Conservation (phyloP, 2,888 invertebrate species). For the Harpalus rubripes region DNA sequence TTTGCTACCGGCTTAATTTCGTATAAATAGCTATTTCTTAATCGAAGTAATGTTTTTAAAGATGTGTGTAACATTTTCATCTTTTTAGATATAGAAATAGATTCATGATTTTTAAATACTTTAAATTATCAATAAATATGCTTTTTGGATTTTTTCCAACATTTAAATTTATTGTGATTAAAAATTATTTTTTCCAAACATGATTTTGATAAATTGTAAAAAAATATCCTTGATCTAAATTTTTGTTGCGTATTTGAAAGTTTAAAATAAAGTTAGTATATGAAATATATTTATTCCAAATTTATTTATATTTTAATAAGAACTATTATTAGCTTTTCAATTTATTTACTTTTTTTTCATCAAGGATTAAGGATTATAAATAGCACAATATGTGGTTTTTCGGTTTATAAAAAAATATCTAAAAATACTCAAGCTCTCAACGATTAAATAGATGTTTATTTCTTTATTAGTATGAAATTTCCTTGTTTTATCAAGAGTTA, state of each 20-base stretch:
- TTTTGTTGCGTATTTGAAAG: constrained; percentile 3
- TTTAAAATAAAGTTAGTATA: constrained; percentile 4
- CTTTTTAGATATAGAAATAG: not conserved
- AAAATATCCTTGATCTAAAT: constrained; percentile 30
- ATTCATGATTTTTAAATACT: not conserved
- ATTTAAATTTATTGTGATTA: not conserved
- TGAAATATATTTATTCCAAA: constrained; percentile 13
- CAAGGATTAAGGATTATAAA: constrained; percentile 36
- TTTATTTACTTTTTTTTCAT: constrained; percentile 30
- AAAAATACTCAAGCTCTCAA: constrained; percentile 12
- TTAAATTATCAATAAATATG: not conserved
- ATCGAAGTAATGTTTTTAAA: too few relatives aligned
- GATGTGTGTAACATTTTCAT: too few relatives aligned
- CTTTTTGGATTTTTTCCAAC: not conserved
- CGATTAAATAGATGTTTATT: constrained; percentile 12
- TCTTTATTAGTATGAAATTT: constrained; percentile 19
- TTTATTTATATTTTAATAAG: constrained; percentile 21
- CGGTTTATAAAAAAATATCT: constrained; percentile 9
- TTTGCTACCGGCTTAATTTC: too few relatives aligned
- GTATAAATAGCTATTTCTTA: too few relatives aligned
- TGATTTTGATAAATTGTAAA: constrained; percentile 1
- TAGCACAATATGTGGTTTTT: constrained; percentile 24
- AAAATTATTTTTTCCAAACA: not conserved
- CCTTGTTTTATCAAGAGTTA: not conserved
- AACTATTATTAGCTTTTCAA: constrained; percentile 28